A percentile compares a stretch with the other conserved stretches of the same genome.
These are phyloP conservation scores for Acronicta aceris DNA, from an alignment of 2,888 invertebrate species.

Conservation along the genomic window DNA sequence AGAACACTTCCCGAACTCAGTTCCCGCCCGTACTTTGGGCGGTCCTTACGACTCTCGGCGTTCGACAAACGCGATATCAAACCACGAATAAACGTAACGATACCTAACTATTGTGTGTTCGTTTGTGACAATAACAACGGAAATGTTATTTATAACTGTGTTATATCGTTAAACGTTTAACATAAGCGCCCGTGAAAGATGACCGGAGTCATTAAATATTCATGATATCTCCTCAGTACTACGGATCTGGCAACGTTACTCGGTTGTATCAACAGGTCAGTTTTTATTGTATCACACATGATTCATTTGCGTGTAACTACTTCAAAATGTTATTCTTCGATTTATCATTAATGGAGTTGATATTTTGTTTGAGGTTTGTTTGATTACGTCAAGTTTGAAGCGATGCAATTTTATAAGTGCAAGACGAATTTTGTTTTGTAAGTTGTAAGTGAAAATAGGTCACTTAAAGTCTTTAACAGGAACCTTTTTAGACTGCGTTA, in stretches of 20 bases:
- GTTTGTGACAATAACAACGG: slow-evolving; percentile 58
- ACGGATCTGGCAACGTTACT: slow-evolving; percentile 63
- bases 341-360: background rate
- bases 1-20: slow-evolving; percentile 52
- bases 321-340: slow-evolving; percentile 12
- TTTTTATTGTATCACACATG: slow-evolving; percentile 61
- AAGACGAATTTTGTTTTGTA: background rate
- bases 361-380: background rate
- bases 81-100: slow-evolving; percentile 21
- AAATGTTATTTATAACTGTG: slow-evolving; percentile 65
- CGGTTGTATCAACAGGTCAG: slow-evolving; percentile 79
- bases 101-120: slow-evolving; percentile 56
- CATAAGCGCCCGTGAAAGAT: slow-evolving; percentile 68
- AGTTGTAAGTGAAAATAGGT: background rate
- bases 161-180: slow-evolving; percentile 58
- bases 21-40: slow-evolving; percentile 54
- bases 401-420: background rate
- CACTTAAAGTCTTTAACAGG: too few relatives aligned
- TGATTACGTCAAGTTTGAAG: slow-evolving; percentile 10
- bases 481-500: too few relatives aligned
- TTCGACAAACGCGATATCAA: slow-evolving; percentile 27
- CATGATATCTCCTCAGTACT: slow-evolving; percentile 67
- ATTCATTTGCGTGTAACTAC: slow-evolving; percentile 29
- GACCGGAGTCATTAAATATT: slow-evolving; percentile 70
- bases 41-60: slow-evolving; percentile 31